Evolutionary conservation across 1,140 invertebrate genomes (phyloP), one percentile per base, ranked within the genome.

Genomic region (Magallana gigas): DNA sequence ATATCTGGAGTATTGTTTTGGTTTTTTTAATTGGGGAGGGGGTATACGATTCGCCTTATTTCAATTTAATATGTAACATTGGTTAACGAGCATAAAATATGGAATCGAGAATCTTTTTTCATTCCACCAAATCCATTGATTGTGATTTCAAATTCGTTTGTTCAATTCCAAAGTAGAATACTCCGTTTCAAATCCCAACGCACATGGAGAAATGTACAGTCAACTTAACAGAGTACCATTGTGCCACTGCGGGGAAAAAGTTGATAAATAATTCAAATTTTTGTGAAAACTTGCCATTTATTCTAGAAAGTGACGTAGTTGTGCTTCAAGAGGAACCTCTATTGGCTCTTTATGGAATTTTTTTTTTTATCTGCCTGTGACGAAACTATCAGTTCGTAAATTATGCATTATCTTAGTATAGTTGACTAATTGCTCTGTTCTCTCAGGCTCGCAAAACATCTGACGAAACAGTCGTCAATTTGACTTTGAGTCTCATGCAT

Each of bases 181-280:
- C 16, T 18, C 12, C 60, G 60, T 64, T 64, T 64, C 60, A 64
- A 64, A 18, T 64, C 60, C 60, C 14, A n/a, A 7, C 16, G 14
- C 60, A 64, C 14, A 64, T 64, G 14, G 18, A 64, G 18, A n/a
- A 64, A 76, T 76, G 7, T 12, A 29, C 68, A 76, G 68, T 76
- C 18, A 29, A 76, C 18, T 12, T 76, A 2, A 29, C 68, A 8
- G 36, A 29, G 68, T 8, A 29, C 23, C 2, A 23, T 36, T 48
- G 68, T 29, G 68, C 36, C 12, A 11, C 36, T 5, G 36, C 4
- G 36, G 23, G 68, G 68, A 76, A 76, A 76, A 36, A 8, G 68
- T 29, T 18, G 9, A 76, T 76, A 76, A 76, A 76, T 76, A 76
- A 76, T 76, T 76, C 68, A 76, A 76, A 23, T 29, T 76, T 76